phyloP scores from a whole-genome alignment of 2,888 invertebrate species.

The Drosophila acutilabella region DNA sequence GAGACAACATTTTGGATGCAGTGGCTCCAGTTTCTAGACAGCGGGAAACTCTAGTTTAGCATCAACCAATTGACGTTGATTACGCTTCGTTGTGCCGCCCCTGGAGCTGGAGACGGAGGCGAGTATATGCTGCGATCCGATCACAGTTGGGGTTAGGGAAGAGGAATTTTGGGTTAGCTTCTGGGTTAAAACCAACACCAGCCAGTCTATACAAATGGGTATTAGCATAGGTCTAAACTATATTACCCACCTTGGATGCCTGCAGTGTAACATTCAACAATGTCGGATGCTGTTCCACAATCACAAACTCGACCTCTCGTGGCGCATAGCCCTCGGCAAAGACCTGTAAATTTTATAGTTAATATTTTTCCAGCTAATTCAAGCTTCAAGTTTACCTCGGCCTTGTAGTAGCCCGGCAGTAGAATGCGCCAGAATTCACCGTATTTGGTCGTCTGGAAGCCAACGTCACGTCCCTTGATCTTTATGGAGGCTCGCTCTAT shows the following conservation, averaged over 20 bases:
- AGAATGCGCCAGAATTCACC: conserved; percentile 98
- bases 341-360: conserved; percentile 86
- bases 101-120: conserved; percentile 32
- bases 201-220: too few relatives aligned
- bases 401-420: conserved; percentile 93
- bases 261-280: conserved; percentile 93
- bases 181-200: conserved; percentile 49
- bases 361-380: conserved; percentile 2
- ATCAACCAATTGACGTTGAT: conserved; percentile 49
- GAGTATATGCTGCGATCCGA: conserved; percentile 30
- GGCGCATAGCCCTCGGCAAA: conserved; percentile 94
- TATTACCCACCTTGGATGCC: conserved; percentile 88
- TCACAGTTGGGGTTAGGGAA: neutral
- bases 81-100: conserved; percentile 44
- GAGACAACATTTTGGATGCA: conserved; percentile 8
- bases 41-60: conserved; percentile 57
- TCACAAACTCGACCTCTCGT: conserved; percentile 93
- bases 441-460: conserved; percentile 93
- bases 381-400: conserved; percentile 88
- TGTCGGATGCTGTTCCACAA: conserved; percentile 94
- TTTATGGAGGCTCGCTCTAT: conserved; percentile 92
- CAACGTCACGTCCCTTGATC: conserved; percentile 93
- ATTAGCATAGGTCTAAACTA: neutral
- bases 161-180: conserved; percentile 7
- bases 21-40: conserved; percentile 48